Evolutionary conservation across 2,888 invertebrate species (phyloP).

Genomic region (Chaetoderma sp.): DNA sequence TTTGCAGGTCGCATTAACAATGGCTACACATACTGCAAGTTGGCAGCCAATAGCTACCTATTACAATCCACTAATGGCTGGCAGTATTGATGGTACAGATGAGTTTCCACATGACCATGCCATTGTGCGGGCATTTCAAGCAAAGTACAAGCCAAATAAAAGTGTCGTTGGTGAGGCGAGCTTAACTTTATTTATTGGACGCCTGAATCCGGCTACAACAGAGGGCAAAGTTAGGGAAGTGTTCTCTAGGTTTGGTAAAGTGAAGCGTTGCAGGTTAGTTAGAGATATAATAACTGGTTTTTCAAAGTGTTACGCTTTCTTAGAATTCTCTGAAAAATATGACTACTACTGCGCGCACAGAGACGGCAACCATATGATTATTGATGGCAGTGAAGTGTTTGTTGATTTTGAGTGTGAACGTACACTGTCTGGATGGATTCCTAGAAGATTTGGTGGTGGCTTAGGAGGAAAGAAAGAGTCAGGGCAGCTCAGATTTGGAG

Average conservation of each 20-base stretch:
- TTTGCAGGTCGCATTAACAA: too few species aligned
- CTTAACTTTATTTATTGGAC: conserved; percentile 81
- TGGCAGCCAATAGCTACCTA: conserved; percentile 71
- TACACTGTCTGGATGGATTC: conserved; percentile 81
- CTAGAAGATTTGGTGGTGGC: conserved; percentile 87
- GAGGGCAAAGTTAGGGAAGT: conserved; percentile 73
- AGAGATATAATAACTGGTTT: conserved; percentile 86
- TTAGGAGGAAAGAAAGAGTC: conserved; percentile 88
- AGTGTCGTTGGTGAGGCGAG: conserved; percentile 78
- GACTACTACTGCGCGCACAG: conserved; percentile 77
- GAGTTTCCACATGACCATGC: conserved; percentile 84
- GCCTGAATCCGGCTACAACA: conserved; percentile 78
- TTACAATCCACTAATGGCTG: conserved; percentile 85
- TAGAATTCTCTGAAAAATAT: conserved; percentile 79
- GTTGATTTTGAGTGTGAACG: conserved; percentile 84
- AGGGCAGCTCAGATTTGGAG: conserved; percentile 89
- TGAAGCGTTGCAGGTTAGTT: conserved; percentile 77
- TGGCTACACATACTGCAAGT: too few species aligned
- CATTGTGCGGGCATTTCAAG: conserved; percentile 78
- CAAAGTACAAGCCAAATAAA: conserved; percentile 69
- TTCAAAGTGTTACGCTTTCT: conserved; percentile 86
- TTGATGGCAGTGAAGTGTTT: conserved; percentile 80
- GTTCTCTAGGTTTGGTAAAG: conserved; percentile 76
- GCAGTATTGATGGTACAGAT: conserved; percentile 90
- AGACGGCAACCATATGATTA: conserved; percentile 74